These are phyloP conservation scores for Lophotriccus pileatus DNA, from an alignment of 2,797 vertebrate species.

Conservation along the genomic window DNA sequence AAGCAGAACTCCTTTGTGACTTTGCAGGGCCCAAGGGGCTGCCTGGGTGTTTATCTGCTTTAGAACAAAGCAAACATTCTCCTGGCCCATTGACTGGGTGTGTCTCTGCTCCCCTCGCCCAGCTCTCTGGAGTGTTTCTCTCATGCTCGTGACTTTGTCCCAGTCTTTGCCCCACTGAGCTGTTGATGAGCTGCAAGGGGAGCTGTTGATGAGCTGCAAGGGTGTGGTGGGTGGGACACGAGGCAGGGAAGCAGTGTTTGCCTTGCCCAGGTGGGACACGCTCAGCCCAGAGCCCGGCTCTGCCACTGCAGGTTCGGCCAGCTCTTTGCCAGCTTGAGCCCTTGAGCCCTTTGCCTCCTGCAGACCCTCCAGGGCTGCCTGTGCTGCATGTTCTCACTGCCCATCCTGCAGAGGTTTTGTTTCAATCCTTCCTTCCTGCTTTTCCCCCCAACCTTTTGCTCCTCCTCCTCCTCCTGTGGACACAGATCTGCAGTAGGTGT, in stretches of 20 bases:
- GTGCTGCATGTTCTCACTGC: background rate
- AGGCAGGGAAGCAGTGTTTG: background rate
- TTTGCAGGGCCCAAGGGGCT: background rate
- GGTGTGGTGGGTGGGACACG: background rate
- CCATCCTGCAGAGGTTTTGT: background rate
- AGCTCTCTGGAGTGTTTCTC: background rate
- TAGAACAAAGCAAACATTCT: background rate
- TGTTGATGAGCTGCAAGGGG: background rate
- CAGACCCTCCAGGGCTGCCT: background rate
- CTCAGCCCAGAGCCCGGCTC: background rate
- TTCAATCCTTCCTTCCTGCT: conserved; percentile 57
- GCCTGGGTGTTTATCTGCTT: background rate
- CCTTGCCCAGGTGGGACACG: rapidly evolving
- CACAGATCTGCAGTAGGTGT: conserved; percentile 70
- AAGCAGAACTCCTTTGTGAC: background rate
- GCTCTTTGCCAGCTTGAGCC: rapidly evolving
- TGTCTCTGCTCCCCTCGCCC: rapidly evolving
- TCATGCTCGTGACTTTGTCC: background rate
- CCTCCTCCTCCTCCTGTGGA: conserved; percentile 61
- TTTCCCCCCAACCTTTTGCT: conserved; percentile 18
- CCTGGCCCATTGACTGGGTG: background rate
- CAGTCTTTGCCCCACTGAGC: background rate
- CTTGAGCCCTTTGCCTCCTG: too few relatives aligned
- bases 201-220: background rate
- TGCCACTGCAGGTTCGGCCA: background rate